phyloP scores from a whole-genome alignment of 35 echinoderm and acorn worm species.

The Eucidaris tribuloides region DNA sequence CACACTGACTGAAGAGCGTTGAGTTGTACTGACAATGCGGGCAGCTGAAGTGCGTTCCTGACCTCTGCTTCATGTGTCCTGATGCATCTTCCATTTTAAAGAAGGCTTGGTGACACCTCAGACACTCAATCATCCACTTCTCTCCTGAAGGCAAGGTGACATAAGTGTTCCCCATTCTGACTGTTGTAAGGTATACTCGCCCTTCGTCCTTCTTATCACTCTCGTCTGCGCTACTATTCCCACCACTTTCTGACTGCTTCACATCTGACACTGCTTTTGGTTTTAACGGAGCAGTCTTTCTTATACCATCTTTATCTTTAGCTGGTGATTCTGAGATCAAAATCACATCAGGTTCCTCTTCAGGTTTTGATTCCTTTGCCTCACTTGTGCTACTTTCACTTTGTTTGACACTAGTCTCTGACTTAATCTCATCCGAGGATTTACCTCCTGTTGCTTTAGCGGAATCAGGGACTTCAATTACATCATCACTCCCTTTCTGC shows the following conservation, averaged over 20 bases:
- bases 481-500: too few relatives aligned
- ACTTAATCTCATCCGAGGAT: too few relatives aligned
- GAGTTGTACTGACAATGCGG: constrained; percentile 16
- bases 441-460: too few relatives aligned
- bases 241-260: not conserved
- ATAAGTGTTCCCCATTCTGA: constrained; percentile 18
- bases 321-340: not conserved
- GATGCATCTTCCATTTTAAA: constrained; percentile 24
- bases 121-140: constrained; percentile 24
- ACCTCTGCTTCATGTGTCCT: not conserved
- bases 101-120: constrained; percentile 21
- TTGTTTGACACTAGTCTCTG: not conserved
- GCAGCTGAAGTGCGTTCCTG: constrained; percentile 9
- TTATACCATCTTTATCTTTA: not conserved
- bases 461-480: too few relatives aligned
- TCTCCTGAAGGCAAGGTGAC: constrained; percentile 11
- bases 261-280: not conserved
- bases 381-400: too few relatives aligned
- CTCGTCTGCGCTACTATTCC: constrained; percentile 11
- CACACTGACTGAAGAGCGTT: constrained; percentile 19
- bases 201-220: constrained; percentile 22
- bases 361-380: too few relatives aligned
- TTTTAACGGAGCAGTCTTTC: not conserved
- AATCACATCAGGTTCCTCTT: not conserved
- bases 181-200: constrained; percentile 12